Evolutionary conservation across 2,113 vertebrate species (phyloP).

Genomic region (Chrysochloris asiatica): DNA sequence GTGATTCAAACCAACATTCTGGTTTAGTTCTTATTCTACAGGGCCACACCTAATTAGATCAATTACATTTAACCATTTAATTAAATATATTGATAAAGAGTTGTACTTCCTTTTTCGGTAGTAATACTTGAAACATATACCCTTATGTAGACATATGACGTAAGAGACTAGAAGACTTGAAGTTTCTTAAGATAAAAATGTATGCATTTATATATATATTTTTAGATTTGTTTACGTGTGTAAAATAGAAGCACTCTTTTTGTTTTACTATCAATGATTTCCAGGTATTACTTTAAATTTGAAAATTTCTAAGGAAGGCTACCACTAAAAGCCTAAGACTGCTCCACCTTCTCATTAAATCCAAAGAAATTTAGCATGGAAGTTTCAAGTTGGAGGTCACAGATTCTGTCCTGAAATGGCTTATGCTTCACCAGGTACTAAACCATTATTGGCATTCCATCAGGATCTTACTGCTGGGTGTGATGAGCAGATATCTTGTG

Average conservation of each 20-base stretch:
- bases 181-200: not conserved
- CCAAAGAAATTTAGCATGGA: not conserved
- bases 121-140: not conserved
- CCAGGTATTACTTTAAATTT: not conserved
- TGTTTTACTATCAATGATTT: not conserved
- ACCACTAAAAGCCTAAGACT: not conserved
- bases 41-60: not conserved
- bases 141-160: not conserved
- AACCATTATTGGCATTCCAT: slow-evolving; percentile 29
- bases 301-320: not conserved
- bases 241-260: not conserved
- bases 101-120: not conserved
- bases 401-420: not conserved
- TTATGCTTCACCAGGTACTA: not conserved
- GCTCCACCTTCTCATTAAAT: not conserved
- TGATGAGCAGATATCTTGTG: not conserved
- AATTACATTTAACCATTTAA: not conserved
- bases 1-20: too few species aligned
- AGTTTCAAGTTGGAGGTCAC: not conserved
- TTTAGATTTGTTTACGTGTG: not conserved
- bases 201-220: not conserved
- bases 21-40: too few species aligned
- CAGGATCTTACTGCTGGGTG: not conserved
- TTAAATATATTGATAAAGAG: not conserved
- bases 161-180: not conserved